Evolutionary conservation across 1,140 invertebrate genomes (phyloP), one percentile per base, ranked within the genome.

Genomic region (Drosophila truncata): DNA sequence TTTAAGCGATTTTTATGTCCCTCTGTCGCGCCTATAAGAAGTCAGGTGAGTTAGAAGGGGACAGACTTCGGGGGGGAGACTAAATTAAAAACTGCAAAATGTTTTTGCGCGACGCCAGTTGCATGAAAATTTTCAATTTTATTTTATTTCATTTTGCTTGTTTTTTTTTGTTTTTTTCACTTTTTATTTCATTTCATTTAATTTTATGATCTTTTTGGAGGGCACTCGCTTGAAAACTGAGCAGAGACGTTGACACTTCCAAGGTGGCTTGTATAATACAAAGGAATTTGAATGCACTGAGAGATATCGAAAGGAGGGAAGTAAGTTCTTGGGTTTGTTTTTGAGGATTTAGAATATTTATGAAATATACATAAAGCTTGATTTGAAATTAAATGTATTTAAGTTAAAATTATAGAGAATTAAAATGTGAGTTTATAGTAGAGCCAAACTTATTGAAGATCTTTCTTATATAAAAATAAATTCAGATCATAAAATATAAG

Each of bases 61-160:
- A 37, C 52, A 2, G 46, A n/a, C 20, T 18, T 1, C 7, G 27
- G 7, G 27, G 27, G 7, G 54, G n/a, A n/a, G 37, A 39, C 29
- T 76, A 76, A 78, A 72, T 67, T 78, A 70, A 64, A 78, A 78
- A 78, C 54, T 78, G 77, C 64, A 78, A 78, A 78, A 76, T 59
- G 62, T 59, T 76, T 73, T 85, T 49, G n/a, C 50, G 69, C 82
- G 58, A 86, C 82, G 74, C 82, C 69, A 61, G 65, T 64, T 73
- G 82, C 82, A 86, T 86, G 78, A 79, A 79, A 86, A 86, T 79
- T 70, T 69, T 61, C 59, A 57, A 64, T 82, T 81, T 72, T 58
- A 64, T 62, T 73, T 64, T 61, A 41, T 57, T 25, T 47, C 44
- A 23, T 4, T 65, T 44, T 42, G 39, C n/a, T 2, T 4, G 42